Conservation (phyloP, 2,113 vertebrate species). For the Coptodon bakossiorum region DNA sequence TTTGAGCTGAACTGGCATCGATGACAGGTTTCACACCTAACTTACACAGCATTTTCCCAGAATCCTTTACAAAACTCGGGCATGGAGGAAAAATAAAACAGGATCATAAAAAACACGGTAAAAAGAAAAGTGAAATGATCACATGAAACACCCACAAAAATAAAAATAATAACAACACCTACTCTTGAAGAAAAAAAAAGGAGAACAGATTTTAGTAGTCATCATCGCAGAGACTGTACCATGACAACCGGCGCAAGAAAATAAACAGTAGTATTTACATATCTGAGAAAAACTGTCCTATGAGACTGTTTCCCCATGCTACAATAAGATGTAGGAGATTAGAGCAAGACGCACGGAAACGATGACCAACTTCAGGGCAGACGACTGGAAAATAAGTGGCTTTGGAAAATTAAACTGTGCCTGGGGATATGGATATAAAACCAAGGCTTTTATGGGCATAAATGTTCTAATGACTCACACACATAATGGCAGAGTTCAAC, state of each 20-base stretch:
- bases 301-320: not conserved
- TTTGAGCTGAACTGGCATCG: not conserved
- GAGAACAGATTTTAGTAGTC: not conserved
- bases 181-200: not conserved
- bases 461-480: not conserved
- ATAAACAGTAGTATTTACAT: not conserved
- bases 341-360: not conserved
- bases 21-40: not conserved
- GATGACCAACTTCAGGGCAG: not conserved
- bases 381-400: not conserved
- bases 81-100: not conserved
- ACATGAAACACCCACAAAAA: not conserved
- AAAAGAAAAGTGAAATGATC: not conserved
- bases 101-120: not conserved
- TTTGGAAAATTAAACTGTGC: not conserved
- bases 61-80: not conserved
- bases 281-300: not conserved
- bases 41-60: not conserved
- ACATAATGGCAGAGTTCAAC: not conserved
- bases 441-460: not conserved
- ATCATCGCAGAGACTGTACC: not conserved
- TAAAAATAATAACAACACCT: not conserved
- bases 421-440: not conserved
- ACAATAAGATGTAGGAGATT: not conserved
- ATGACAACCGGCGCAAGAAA: not conserved